Base-by-base conservation (phyloP, 2,888 invertebrate species). In the Zygaena filipendulae region DNA sequence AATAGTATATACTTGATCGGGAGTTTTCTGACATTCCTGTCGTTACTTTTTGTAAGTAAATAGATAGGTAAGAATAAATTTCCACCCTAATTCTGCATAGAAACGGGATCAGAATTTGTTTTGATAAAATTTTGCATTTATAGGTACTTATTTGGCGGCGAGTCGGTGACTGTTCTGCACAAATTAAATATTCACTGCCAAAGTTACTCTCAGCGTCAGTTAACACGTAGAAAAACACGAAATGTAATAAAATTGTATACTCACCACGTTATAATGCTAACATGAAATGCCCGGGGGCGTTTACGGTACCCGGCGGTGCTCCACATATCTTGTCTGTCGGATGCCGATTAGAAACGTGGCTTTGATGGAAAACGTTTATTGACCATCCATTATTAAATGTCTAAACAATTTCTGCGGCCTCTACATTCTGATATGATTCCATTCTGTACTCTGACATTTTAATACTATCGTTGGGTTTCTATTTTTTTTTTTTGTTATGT, bases 331-430 rank as follows among this genome's bases (percentile, higher is more conserved):
- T 32, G 40, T 33, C 54, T 58, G 62, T 59, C 59, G 61, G 57
- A 54, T 54, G 59, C 49, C 51, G 60, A 67, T 66, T 67, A 67
- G 64, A 69, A 62, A 62, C 55, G 54, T 45, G 36, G 45, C 41
- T 62, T 64, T 69, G 66, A 71, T 67, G 68, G 63, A 67, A 70
- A 71, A 68, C 61, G 61, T 60, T 66, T 64, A 59, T 54, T 55
- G 46, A 36, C 49, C 43, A 43, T 38, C 47, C 47, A 50, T 47
- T 52, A 55, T 51, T 47, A 43, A 35, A 34, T 38, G 24, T 12
- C 13, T 24, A 13, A 14, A 24, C 9, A 9, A 24, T 24, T 24
- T 24, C 8, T 11, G 11, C 5, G 24, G 16, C 5, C 5, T 16
- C 7, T 16, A n/a, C 7, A 6, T 16, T 16, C 16, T 16, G 16